Evolutionary conservation across 2,113 vertebrate species (phyloP).

Genomic region (Peromyscus maniculatus): DNA sequence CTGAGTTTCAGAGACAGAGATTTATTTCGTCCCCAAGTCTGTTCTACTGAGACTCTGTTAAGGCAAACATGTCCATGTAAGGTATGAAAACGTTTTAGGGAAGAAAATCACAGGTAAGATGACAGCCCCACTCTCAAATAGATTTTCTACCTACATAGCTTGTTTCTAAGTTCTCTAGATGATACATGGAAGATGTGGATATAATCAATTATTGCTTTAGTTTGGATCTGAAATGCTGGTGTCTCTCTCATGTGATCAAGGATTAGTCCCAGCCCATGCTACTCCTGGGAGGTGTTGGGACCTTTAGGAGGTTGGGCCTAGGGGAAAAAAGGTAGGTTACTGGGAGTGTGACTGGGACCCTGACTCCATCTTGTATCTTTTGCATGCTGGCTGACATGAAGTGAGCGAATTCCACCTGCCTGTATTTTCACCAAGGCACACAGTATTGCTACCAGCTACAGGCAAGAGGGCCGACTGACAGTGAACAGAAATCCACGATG

Average conservation of each 20-base stretch:
- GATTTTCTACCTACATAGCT: not conserved
- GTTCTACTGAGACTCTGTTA: not conserved
- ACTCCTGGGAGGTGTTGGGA: not conserved
- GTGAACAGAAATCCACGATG: not conserved
- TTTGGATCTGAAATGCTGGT: not conserved
- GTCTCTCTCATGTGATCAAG: too few relatives aligned
- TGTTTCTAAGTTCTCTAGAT: not conserved
- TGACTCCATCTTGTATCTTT: not conserved
- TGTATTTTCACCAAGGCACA: not conserved
- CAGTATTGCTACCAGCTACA: not conserved
- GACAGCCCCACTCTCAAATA: not conserved
- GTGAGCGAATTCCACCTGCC: not conserved
- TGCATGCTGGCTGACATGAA: not conserved
- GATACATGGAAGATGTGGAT: not conserved
- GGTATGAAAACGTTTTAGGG: not conserved
- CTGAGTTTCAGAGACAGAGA: slow-evolving; percentile 51
- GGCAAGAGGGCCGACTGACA: not conserved
- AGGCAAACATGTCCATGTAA: not conserved
- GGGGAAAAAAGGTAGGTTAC: not conserved
- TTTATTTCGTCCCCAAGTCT: not conserved
- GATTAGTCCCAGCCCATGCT: not conserved
- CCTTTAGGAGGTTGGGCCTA: not conserved
- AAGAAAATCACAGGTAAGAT: not conserved
- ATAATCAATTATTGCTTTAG: not conserved
- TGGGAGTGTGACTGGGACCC: not conserved